Conservation (phyloP, 2,113 vertebrate genomes). For the Pachyramphus minor region DNA sequence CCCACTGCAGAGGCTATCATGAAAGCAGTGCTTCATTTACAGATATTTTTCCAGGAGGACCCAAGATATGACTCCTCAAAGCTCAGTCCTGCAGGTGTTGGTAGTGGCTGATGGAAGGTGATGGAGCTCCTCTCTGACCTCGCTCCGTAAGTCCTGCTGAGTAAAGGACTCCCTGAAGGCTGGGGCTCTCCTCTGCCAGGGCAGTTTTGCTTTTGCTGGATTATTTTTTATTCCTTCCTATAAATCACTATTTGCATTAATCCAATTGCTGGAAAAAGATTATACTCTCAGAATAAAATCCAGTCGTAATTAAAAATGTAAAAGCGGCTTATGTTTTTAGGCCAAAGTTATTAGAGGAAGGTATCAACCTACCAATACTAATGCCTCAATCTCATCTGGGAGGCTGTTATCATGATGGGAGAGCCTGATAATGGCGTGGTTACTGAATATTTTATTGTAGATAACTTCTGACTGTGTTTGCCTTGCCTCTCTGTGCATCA, state of each 20-base stretch:
- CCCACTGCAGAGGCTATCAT: background rate
- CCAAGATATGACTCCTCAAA: background rate
- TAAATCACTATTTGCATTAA: background rate
- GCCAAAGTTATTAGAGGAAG: slow-evolving; percentile 36
- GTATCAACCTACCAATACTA: background rate
- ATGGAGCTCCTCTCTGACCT: background rate
- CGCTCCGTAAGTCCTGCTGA: rapidly evolving
- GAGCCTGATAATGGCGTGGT: background rate
- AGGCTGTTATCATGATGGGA: background rate
- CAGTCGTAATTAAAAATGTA: slow-evolving; percentile 24
- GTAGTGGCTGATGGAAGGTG: background rate
- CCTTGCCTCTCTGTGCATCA: rapidly evolving
- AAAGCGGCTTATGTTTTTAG: slow-evolving; percentile 56
- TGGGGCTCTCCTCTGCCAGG: background rate
- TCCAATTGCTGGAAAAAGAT: slow-evolving; percentile 53
- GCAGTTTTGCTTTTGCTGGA: background rate
- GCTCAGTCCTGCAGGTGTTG: background rate
- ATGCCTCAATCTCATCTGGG: background rate
- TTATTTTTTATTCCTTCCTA: background rate
- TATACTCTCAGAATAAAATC: slow-evolving; percentile 32
- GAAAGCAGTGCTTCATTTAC: background rate
- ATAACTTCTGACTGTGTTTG: background rate
- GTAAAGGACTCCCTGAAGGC: background rate
- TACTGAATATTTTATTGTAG: background rate
- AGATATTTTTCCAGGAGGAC: background rate